Evolutionary conservation across 2,113 vertebrate species (phyloP).

Genomic region (Bos indicus): DNA sequence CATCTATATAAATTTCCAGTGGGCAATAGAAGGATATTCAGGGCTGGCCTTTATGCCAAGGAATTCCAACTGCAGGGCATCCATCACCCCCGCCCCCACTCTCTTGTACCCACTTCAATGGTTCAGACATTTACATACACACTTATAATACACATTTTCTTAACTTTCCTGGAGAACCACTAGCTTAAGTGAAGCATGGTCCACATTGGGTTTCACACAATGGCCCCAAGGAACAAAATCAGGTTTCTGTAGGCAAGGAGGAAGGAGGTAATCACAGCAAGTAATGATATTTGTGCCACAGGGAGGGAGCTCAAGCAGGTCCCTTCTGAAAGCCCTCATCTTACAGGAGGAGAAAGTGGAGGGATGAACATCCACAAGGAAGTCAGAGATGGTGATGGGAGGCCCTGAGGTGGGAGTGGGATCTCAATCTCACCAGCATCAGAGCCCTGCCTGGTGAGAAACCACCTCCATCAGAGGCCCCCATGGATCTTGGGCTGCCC

Average conservation of each 20-base stretch:
- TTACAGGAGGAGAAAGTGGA: neutral
- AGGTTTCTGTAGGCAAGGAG: neutral
- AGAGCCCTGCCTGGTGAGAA: neutral
- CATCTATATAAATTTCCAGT: neutral
- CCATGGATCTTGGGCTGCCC: neutral
- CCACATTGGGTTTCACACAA: neutral
- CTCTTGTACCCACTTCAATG: neutral
- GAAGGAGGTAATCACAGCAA: neutral
- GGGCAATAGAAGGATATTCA: neutral
- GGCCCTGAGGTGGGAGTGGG: neutral
- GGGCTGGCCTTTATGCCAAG: neutral
- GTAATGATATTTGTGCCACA: neutral
- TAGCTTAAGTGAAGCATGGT: neutral
- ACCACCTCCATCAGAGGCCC: neutral
- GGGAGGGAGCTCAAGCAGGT: neutral
- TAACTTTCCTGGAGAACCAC: neutral
- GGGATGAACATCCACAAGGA: accelerated
- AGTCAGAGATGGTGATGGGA: neutral
- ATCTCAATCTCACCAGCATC: neutral
- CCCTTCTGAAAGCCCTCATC: neutral
- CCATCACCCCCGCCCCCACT: accelerated
- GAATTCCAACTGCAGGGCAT: neutral
- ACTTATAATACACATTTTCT: neutral
- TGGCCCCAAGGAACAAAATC: neutral
- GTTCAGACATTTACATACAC: neutral